These are phyloP conservation scores for Crocodylus rhombifer DNA, from an alignment of 2,797 vertebrate species.

Conservation along the genomic window DNA sequence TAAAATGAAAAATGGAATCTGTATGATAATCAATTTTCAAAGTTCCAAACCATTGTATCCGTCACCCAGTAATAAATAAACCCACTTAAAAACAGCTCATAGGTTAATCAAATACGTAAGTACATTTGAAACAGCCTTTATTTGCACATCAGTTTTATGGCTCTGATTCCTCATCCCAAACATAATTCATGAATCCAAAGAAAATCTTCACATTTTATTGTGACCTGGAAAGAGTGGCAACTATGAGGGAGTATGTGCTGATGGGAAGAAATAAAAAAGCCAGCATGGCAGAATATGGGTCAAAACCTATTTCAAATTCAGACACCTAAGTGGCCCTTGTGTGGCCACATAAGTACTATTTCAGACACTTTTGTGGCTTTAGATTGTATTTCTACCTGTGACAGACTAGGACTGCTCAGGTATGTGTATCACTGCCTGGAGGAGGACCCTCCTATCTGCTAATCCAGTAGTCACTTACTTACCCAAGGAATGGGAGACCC, in stretches of 20 bases:
- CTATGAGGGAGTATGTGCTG: neutral
- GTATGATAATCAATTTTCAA: neutral
- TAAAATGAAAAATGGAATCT: slow-evolving; percentile 7
- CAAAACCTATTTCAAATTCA: too few relatives aligned
- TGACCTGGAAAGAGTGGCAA: neutral
- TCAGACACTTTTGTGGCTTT: too few relatives aligned
- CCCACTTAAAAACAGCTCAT: neutral
- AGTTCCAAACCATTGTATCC: neutral
- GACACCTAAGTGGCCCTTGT: too few relatives aligned
- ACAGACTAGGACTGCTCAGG: too few relatives aligned
- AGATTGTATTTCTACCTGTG: too few relatives aligned
- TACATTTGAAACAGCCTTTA: neutral
- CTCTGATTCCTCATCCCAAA: neutral
- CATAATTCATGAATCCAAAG: neutral
- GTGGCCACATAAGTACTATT: too few relatives aligned
- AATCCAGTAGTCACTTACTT: too few relatives aligned
- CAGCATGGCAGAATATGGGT: neutral
- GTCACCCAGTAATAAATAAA: neutral
- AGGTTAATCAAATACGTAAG: neutral
- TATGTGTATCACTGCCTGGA: too few relatives aligned
- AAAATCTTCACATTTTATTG: neutral
- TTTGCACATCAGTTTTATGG: neutral
- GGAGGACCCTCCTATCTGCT: too few relatives aligned
- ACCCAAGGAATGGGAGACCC: too few relatives aligned
- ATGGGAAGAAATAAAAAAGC: neutral